Percentiles rank a stretch among this genome's conserved stretches.
Evolutionary conservation across 2,113 vertebrate species (phyloP).

Genomic region (Anser brachyrhynchus): DNA sequence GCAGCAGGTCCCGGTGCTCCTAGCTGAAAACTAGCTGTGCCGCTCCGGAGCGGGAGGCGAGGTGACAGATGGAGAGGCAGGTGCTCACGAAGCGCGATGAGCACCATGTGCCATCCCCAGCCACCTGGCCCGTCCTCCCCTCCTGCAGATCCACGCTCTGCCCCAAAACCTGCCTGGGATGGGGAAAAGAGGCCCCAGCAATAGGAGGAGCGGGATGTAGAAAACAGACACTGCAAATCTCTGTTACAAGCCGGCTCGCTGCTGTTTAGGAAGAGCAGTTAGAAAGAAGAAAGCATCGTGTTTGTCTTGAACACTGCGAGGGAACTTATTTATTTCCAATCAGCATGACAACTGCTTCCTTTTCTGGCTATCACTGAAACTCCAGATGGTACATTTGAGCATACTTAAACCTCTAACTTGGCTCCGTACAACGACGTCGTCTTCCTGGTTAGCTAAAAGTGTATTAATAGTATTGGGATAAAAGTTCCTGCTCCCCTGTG

Average conservation of each 20-base stretch:
- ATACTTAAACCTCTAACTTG: conserved; percentile 1
- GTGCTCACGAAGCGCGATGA: neutral
- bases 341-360: conserved; percentile 60
- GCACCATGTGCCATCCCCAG: neutral
- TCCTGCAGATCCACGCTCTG: neutral
- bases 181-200: neutral
- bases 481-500: neutral
- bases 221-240: neutral
- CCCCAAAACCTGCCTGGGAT: rapidly evolving
- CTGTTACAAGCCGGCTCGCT: neutral
- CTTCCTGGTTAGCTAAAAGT: conserved; percentile 9
- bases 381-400: conserved; percentile 64
- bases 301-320: neutral
- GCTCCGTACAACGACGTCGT: conserved; percentile 4
- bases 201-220: neutral
- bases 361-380: conserved; percentile 37
- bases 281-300: neutral
- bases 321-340: conserved; percentile 3
- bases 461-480: neutral
- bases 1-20: neutral
- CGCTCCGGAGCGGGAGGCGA: neutral
- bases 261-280: neutral
- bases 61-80: conserved; percentile 22
- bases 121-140: neutral
- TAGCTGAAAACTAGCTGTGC: rapidly evolving